Base-by-base conservation (phyloP, 2,888 invertebrate genomes). In the Amiota mariae region DNA sequence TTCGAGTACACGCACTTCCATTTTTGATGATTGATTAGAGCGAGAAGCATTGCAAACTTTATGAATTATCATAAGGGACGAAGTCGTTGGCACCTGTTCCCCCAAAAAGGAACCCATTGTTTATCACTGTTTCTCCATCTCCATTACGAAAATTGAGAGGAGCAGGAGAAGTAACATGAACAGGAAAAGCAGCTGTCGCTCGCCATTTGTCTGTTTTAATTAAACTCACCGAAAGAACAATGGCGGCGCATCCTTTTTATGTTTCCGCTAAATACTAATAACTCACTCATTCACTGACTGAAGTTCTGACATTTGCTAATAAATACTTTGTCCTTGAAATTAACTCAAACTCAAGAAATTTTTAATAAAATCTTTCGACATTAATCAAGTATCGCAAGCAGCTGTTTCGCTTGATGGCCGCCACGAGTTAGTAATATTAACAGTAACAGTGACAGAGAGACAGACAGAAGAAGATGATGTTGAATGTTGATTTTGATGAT, bases 161-260 rank as follows among this genome's bases (percentile, higher is more conserved):
- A 6, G 36, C 24, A 36, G 36, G 4, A 4, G 36, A 1, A 36
- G 36, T 36, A 36, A 36, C 24, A 24, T 24, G 24, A 24, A 6
- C 36, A 36, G 36, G 36, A 36, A 24, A 36, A 36, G 8, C 66
- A 48, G 48, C 48, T 47, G 66, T 10, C 66, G 11, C 12, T 47
- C n/a, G n/a, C 47, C 47, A 66, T 66, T 66, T 66, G 66, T 66
- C n/a, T 49, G 36, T 48, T 66, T 66, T 66, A 66, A 66, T 66
- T 66, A 66, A 66, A 66, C 49, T 47, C 18, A 20, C 18, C 59
- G 59, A 20, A 59, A 59, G n/a, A 59, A 18, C 18, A 59, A 18
- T 15, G 20, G 59, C 20, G n/a, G 10, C 11, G 59, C 59, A 54
- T 54, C 13, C 13, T 54, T 54, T 54, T 54, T 54, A 13, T 54